These are phyloP conservation scores for Drosophila tristis DNA, from an alignment of 1,140 invertebrate species.

Conservation along the genomic window DNA sequence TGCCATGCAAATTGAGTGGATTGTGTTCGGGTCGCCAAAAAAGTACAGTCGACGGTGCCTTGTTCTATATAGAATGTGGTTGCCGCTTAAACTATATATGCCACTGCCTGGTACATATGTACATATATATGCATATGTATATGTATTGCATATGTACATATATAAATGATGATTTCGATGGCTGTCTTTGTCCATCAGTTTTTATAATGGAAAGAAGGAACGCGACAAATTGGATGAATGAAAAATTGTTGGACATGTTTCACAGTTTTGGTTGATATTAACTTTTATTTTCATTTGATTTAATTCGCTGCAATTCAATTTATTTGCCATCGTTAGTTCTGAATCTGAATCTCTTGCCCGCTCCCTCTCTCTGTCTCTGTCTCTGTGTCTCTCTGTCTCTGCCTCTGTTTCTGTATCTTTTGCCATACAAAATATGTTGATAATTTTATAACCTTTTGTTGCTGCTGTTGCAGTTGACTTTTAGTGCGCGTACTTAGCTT, in stretches of 20 bases:
- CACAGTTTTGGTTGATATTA: conserved; percentile 26
- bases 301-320: conserved; percentile 71
- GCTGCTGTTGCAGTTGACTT: not conserved
- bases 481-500: conserved; percentile 5
- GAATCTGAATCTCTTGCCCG: conserved; percentile 1
- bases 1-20: conserved; percentile 62
- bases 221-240: conserved; percentile 13
- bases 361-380: no score
- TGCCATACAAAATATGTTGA: conserved; percentile 6
- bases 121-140: conserved; percentile 6
- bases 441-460: not conserved
- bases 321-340: conserved; percentile 36
- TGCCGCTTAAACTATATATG: conserved; percentile 16
- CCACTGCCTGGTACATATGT: not conserved
- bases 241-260: conserved; percentile 69
- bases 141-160: no score
- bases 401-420: not conserved
- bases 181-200: conserved; percentile 32
- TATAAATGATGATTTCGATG: conserved; percentile 41
- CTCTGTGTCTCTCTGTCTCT: no score
- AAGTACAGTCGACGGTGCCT: not conserved
- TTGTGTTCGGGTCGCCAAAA: not conserved
- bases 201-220: conserved; percentile 22
- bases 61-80: conserved; percentile 23
- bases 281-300: conserved; percentile 70